Evolutionary conservation across 30 jellyfish, hydroid and myxozoan genomes (phyloP).

Genomic region (Turritopsis rubra): DNA sequence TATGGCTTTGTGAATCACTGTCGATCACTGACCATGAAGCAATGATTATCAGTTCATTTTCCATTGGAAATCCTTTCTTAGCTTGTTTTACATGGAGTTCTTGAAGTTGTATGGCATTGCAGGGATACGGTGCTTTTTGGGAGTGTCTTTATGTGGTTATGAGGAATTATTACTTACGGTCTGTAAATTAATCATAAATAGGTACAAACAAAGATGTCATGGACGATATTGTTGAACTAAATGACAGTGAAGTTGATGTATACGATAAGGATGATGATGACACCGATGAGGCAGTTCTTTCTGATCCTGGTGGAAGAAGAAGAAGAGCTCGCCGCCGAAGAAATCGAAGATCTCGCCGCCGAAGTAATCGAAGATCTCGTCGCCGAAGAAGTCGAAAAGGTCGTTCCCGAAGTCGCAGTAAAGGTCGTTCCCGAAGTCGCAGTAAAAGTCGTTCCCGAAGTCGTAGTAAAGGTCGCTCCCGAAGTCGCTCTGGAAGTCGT

Average conservation of each 20-base stretch:
- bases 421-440: background rate
- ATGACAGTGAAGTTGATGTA: background rate
- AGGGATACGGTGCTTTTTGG: too few relatives aligned
- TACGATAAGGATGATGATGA: background rate
- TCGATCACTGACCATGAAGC: too few relatives aligned
- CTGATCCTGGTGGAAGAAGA: background rate
- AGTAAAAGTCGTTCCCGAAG: background rate
- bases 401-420: background rate
- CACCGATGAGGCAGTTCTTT: background rate
- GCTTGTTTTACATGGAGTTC: too few relatives aligned
- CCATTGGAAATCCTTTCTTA: too few relatives aligned
- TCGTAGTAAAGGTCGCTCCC: too few relatives aligned
- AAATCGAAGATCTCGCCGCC: background rate
- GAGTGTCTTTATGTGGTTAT: background rate
- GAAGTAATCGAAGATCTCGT: too few relatives aligned
- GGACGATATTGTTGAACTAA: background rate
- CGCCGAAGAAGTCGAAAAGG: too few relatives aligned
- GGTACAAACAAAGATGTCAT: background rate
- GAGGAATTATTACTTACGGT: background rate
- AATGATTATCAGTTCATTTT: too few relatives aligned
- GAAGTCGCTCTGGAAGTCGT: too few relatives aligned
- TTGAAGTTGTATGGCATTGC: too few relatives aligned
- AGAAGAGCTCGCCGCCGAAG: background rate
- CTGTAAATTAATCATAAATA: background rate
- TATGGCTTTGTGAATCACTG: too few relatives aligned